Percentiles rank a stretch among this genome's conserved stretches.
Conservation (phyloP, 2,888 invertebrate genomes). For the Macrostomum cliftonense region DNA sequence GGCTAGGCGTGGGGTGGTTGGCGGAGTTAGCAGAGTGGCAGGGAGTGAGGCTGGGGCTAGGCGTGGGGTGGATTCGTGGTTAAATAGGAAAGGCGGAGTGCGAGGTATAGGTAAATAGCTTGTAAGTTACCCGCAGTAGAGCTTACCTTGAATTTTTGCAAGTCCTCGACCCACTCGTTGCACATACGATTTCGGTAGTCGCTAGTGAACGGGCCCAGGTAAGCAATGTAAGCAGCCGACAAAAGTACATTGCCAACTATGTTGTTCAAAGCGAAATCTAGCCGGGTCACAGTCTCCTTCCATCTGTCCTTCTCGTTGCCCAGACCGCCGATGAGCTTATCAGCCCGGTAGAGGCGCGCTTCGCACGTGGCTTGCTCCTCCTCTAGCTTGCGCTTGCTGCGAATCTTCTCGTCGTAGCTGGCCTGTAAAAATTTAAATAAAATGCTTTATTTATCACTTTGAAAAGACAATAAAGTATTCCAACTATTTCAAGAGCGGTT, state of each 20-base stretch:
- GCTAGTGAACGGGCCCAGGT: constrained; percentile 37
- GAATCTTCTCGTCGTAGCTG: constrained; percentile 35
- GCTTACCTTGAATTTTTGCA: neutral
- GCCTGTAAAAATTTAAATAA: constrained; percentile 16
- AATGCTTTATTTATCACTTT: too few species aligned
- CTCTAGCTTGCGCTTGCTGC: constrained; percentile 37
- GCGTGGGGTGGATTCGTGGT: too few species aligned
- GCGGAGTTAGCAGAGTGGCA: too few species aligned
- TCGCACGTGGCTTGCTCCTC: constrained; percentile 35
- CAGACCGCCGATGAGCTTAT: constrained; percentile 37
- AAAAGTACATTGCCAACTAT: constrained; percentile 36
- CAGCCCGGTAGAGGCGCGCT: constrained; percentile 32
- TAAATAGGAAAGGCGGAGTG: too few species aligned
- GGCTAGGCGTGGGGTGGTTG: too few species aligned
- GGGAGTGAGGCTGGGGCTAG: too few species aligned
- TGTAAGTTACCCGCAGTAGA: too few species aligned
- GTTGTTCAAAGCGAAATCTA: constrained; percentile 27
- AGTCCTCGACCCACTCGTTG: neutral
- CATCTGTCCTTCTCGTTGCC: constrained; percentile 39
- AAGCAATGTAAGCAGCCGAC: constrained; percentile 33
- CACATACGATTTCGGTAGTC: neutral
- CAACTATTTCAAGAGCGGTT: too few species aligned
- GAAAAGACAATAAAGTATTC: too few species aligned
- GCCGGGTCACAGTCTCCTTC: constrained; percentile 32
- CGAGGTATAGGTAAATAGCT: too few species aligned